Base-by-base conservation (phyloP, 2,797 vertebrate species). In the Smutsia temminckii region DNA sequence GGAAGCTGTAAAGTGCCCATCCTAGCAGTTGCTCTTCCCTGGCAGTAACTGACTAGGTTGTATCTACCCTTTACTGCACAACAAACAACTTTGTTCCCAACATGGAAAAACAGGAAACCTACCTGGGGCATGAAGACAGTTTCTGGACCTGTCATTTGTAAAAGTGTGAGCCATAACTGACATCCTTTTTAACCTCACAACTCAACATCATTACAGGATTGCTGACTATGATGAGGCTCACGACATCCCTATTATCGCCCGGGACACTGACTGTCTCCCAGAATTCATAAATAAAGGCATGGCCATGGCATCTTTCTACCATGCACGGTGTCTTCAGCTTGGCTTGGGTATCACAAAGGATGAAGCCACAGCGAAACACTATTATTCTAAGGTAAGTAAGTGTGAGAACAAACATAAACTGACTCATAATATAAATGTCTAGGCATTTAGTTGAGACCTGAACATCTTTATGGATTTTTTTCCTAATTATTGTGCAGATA, bases 371-470 rank as follows among this genome's bases (percentile, higher is more conserved):
- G 98, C 99, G 32, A 97, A 97, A 51, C 92, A 85, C 20, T 98
- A 97, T 90, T 99, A 98, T 84, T 96, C 98, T 59, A 98, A 98
- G 98, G 98, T 99, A 98, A 98, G 98, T 99, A 97, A 96, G 97
- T 0, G 23, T 29, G 63, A 61, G 10, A 11, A 75, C 32, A 21
- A 46, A 64, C 55, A 61, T 1, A 77, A 63, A n/a, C 3, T 46
- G n/a, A 40, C 34, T 40, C 71, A 14, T 46, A 37, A 7, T n/a
- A 68, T 63, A 9, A 23, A 77, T 29, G 53, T 8, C 46, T 64
- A 32, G 42, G n/a, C 16, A 74, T 69, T 64, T 25, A 16, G 29
- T 37, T 49, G 37, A 84, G 57, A 40, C 25, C 12, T 71, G n/a
- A 59, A 18, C 5, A 25, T 77, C 25, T 85, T 72, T 49, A 42